phyloP scores from a whole-genome alignment of 2,113 vertebrate genomes.

The Calidris pygmaea region DNA sequence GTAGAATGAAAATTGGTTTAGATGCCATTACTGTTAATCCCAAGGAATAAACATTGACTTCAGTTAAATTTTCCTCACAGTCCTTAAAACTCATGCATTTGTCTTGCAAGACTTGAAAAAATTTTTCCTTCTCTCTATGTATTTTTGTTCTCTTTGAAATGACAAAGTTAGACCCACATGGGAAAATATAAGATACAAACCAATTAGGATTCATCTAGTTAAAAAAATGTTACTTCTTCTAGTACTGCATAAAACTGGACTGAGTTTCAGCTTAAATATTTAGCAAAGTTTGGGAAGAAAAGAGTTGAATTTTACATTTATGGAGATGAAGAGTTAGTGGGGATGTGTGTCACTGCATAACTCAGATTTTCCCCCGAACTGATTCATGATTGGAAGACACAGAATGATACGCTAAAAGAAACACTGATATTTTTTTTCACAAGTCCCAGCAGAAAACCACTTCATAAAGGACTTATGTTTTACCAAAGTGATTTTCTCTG shows the following conservation, averaged over 20 bases:
- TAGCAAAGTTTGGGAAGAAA: not conserved
- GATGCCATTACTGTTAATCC: not conserved
- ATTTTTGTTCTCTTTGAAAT: not conserved
- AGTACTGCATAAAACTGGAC: not conserved
- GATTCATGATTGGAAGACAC: not conserved
- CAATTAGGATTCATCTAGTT: not conserved
- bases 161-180: not conserved
- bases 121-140: accelerated
- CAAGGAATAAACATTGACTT: not conserved
- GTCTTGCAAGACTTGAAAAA: not conserved
- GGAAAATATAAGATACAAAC: not conserved
- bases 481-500: not conserved
- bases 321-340: not conserved
- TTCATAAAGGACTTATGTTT: not conserved
- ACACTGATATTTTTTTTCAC: not conserved
- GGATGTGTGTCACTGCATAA: not conserved
- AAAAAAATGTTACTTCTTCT: not conserved
- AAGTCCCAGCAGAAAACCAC: not conserved
- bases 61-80: not conserved
- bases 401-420: not conserved
- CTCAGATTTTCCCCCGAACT: not conserved
- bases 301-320: not conserved
- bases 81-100: not conserved
- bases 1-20: not conserved
- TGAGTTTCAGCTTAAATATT: not conserved